phyloP scores from a whole-genome alignment of 2,888 invertebrate genomes.

The Uloborus plumipes region DNA sequence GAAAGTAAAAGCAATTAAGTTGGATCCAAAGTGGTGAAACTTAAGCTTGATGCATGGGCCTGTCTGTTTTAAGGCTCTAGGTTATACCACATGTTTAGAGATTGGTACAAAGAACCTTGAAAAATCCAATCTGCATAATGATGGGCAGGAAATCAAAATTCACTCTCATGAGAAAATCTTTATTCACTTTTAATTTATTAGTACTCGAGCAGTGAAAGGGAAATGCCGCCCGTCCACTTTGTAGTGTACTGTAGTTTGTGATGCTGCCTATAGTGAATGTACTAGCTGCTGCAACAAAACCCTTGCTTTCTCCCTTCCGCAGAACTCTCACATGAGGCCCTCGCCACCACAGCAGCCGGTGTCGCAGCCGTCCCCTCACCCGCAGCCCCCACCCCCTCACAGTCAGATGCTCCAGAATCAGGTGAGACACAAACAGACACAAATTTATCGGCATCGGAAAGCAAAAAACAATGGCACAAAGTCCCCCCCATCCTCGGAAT shows the following conservation, averaged over 20 bases:
- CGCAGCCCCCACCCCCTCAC: slow-evolving; percentile 85
- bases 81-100: too few relatives aligned
- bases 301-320: slow-evolving; percentile 65
- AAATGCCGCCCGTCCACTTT: slow-evolving; percentile 43
- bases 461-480: neutral
- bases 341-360: slow-evolving; percentile 78
- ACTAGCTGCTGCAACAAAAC: slow-evolving; percentile 44
- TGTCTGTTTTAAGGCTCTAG: too few relatives aligned
- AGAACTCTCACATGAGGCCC: slow-evolving; percentile 74
- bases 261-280: slow-evolving; percentile 57
- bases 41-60: too few relatives aligned
- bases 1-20: too few relatives aligned
- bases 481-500: neutral
- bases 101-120: too few relatives aligned
- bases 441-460: too few relatives aligned
- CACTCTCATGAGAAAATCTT: too few relatives aligned
- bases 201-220: neutral
- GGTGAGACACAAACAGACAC: slow-evolving; percentile 71
- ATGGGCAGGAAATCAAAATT: too few relatives aligned
- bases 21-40: too few relatives aligned
- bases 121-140: too few relatives aligned
- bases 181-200: too few relatives aligned
- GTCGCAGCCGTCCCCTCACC: slow-evolving; percentile 88
- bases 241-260: slow-evolving; percentile 30
- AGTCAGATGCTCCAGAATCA: slow-evolving; percentile 86